Percentiles rank a stretch among this genome's conserved stretches.
Conservation (phyloP, 2,888 invertebrate species). For the Nesidiocoris tenuis region DNA sequence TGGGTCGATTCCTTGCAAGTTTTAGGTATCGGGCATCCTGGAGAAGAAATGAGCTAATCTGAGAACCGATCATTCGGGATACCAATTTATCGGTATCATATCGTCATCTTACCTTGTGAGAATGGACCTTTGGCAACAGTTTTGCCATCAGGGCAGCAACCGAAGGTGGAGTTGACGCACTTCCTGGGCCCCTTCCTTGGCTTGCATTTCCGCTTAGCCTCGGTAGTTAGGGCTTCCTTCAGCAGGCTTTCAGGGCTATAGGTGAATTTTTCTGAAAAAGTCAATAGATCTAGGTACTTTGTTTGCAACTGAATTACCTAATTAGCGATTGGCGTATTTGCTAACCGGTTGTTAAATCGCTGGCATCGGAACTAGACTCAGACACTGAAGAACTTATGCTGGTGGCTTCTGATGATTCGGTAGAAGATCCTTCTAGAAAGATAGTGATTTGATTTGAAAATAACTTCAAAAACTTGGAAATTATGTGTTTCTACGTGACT, state of each 20-base stretch:
- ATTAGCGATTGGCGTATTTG: too few species aligned
- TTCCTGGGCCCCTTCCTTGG: conserved; percentile 58
- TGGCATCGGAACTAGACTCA: conserved; percentile 17
- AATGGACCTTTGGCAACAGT: conserved; percentile 79
- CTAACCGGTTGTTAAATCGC: conserved; percentile 9
- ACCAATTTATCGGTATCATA: background rate
- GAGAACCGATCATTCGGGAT: background rate
- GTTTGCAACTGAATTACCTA: background rate
- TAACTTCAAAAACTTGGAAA: too few species aligned
- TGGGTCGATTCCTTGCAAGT: conserved; percentile 74
- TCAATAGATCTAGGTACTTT: background rate
- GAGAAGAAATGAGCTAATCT: too few species aligned
- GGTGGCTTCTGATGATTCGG: conserved; percentile 11
- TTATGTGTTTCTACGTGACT: too few species aligned
- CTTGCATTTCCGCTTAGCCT: conserved; percentile 59
- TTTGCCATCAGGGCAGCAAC: conserved; percentile 81
- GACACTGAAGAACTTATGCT: conserved; percentile 19
- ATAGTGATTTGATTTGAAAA: too few species aligned
- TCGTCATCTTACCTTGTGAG: conserved; percentile 62
- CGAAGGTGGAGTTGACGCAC: conserved; percentile 68
- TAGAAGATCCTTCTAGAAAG: too few species aligned
- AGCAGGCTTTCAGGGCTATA: background rate
- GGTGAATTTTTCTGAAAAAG: background rate
- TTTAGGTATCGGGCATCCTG: conserved; percentile 68
- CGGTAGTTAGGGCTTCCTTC: conserved; percentile 57